A percentile compares a stretch with the other conserved stretches of the same genome.
These are phyloP conservation scores for Mamestra configurata DNA, from an alignment of 1,140 invertebrate species.

Conservation along the genomic window DNA sequence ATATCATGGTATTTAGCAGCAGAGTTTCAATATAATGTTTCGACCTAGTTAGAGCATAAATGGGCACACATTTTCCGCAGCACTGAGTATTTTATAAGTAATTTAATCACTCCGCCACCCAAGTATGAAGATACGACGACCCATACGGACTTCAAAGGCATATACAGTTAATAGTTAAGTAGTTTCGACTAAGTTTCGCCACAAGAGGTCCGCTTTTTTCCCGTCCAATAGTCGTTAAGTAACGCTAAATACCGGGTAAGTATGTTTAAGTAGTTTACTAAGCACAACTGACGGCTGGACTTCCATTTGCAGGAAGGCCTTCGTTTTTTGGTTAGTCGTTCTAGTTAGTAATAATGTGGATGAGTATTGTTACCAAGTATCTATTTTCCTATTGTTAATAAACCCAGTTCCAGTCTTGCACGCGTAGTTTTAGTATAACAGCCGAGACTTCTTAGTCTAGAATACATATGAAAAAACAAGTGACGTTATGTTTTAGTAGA, in stretches of 20 bases:
- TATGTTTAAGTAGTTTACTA: conserved; percentile 47
- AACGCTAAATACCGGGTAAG: conserved; percentile 35
- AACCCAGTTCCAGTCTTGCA: too few species aligned
- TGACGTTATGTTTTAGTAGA: too few species aligned
- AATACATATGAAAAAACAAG: too few species aligned
- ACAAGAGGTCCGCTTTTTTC: conserved; percentile 35
- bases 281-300: conserved; percentile 11
- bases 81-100: background rate
- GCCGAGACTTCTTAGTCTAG: too few species aligned
- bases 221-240: conserved; percentile 36
- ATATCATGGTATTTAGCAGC: too few species aligned
- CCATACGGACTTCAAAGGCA: conserved; percentile 19
- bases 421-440: too few species aligned
- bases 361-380: too few species aligned
- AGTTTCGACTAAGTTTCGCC: conserved; percentile 35
- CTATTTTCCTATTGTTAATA: too few species aligned
- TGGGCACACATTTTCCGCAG: background rate
- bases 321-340: background rate
- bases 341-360: background rate
- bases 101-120: background rate
- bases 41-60: background rate
- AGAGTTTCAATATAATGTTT: too few species aligned
- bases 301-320: background rate
- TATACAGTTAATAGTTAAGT: conserved; percentile 43
- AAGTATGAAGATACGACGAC: conserved; percentile 8